phyloP scores from a whole-genome alignment of 2,113 vertebrate genomes.

The Pantherophis guttatus region DNA sequence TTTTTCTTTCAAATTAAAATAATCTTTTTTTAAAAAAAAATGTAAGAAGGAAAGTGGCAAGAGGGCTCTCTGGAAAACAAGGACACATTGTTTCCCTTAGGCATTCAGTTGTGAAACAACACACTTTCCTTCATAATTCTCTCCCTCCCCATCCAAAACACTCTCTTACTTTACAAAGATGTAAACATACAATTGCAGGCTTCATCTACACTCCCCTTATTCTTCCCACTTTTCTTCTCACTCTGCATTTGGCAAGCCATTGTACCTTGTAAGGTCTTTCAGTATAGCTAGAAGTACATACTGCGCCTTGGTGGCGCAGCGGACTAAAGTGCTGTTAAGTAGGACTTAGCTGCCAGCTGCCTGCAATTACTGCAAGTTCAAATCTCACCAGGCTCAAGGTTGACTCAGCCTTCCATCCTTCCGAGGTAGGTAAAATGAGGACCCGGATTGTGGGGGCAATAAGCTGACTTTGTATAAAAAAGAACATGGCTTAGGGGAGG shows the following conservation, averaged over 20 bases:
- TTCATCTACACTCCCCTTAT: neutral
- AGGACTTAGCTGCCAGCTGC: too few species aligned
- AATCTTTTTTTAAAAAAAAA: neutral
- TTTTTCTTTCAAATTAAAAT: neutral
- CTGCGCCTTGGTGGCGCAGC: too few species aligned
- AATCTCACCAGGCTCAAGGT: too few species aligned
- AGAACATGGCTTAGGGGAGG: too few species aligned
- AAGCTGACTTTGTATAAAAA: too few species aligned
- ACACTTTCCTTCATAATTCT: neutral
- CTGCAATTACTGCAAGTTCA: too few species aligned
- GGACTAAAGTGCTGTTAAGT: too few species aligned
- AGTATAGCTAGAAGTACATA: neutral
- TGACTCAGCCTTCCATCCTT: too few species aligned
- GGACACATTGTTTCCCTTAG: neutral
- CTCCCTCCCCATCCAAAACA: neutral
- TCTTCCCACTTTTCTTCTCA: neutral
- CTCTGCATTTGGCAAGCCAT: neutral
- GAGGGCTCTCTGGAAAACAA: neutral
- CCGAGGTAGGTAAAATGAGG: too few species aligned
- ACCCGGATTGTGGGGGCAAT: too few species aligned
- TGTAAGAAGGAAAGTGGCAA: neutral
- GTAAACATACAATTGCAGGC: neutral
- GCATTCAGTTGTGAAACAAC: neutral
- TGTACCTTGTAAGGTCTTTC: neutral
- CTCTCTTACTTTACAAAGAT: neutral